A percentile compares a stretch with the other conserved stretches of the same genome.
Conservation (phyloP, 2,113 vertebrate species). For the Bostrychus sinensis region DNA sequence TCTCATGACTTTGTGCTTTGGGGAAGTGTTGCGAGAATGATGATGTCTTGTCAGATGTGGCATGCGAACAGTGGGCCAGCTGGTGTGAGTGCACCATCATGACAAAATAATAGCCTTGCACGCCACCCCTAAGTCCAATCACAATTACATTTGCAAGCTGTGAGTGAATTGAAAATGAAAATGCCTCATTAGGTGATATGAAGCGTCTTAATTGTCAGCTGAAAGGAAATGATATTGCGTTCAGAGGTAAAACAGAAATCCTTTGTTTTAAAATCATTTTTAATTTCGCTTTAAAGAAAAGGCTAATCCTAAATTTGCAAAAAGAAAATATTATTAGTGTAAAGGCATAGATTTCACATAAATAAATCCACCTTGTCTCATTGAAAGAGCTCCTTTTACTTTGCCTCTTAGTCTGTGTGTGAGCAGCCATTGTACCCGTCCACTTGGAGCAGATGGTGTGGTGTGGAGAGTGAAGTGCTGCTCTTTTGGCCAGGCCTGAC, state of each 20-base stretch:
- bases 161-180: slow-evolving; percentile 74
- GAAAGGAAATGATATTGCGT: slow-evolving; percentile 61
- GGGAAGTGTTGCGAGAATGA: slow-evolving; percentile 75
- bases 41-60: slow-evolving; percentile 78
- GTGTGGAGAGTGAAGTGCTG: slow-evolving; percentile 79
- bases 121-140: slow-evolving; percentile 79
- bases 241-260: slow-evolving; percentile 29
- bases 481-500: slow-evolving; percentile 79
- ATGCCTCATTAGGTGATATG: slow-evolving; percentile 72
- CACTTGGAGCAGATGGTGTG: slow-evolving; percentile 78
- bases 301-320: slow-evolving; percentile 34
- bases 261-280: slow-evolving; percentile 55
- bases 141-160: slow-evolving; percentile 82
- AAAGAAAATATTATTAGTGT: slow-evolving; percentile 12
- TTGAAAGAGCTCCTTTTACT: slow-evolving; percentile 50
- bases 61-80: slow-evolving; percentile 72
- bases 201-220: slow-evolving; percentile 68
- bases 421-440: slow-evolving; percentile 74
- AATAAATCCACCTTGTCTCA: slow-evolving; percentile 57
- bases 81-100: slow-evolving; percentile 77
- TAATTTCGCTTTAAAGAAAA: slow-evolving; percentile 44
- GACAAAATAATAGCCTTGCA: slow-evolving; percentile 77
- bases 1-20: slow-evolving; percentile 76
- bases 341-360: slow-evolving; percentile 18
- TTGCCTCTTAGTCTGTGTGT: slow-evolving; percentile 47